These are phyloP conservation scores for Sturnira hondurensis DNA, from an alignment of 2,113 vertebrate genomes.

Conservation along the genomic window DNA sequence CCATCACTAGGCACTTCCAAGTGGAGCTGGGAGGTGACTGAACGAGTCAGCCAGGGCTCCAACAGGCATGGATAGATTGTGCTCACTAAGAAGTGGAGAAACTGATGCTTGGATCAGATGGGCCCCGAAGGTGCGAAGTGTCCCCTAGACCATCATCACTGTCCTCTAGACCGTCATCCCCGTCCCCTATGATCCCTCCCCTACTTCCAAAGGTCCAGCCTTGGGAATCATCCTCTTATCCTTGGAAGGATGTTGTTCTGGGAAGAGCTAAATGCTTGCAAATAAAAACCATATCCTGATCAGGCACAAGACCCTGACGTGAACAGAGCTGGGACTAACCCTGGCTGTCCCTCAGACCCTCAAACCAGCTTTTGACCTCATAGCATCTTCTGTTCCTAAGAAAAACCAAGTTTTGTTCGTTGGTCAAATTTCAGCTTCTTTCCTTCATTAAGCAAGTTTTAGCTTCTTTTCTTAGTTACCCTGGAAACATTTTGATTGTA, in stretches of 20 bases:
- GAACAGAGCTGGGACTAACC: not conserved
- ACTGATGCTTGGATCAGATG: not conserved
- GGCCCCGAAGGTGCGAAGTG: not conserved
- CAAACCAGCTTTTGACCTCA: not conserved
- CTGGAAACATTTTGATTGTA: not conserved
- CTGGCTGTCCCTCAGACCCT: not conserved
- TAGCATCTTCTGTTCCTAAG: not conserved
- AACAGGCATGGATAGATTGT: not conserved
- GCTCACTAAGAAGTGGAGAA: not conserved
- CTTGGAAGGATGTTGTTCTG: not conserved
- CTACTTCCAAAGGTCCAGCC: not conserved
- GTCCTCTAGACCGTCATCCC: not conserved
- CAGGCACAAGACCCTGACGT: not conserved
- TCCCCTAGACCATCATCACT: not conserved
- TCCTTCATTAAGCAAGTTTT: not conserved
- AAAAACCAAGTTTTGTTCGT: not conserved
- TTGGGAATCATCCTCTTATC: not conserved
- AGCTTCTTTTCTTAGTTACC: not conserved
- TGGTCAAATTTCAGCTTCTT: not conserved
- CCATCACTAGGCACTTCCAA: not conserved
- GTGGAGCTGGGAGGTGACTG: not conserved
- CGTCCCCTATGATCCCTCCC: not conserved
- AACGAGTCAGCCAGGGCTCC: not conserved
- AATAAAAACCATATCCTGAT: not conserved
- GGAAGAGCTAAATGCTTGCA: not conserved